Base-by-base conservation (phyloP, 2,888 invertebrate species). In the Heliconius hortense region DNA sequence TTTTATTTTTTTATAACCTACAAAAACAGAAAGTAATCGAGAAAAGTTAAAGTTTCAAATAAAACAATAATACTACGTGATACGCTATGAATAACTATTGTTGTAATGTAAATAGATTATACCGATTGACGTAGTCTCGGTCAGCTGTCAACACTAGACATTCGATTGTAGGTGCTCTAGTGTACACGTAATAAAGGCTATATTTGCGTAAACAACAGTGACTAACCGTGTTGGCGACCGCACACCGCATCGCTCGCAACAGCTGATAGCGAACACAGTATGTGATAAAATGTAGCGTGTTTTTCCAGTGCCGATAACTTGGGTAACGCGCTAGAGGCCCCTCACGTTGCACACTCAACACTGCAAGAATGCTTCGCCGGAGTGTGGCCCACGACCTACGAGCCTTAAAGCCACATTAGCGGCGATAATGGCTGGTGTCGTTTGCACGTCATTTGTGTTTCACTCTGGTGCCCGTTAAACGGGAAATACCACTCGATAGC, bases 301-400 rank as follows among this genome's bases (percentile, higher is more conserved):
- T 92, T 92, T 93, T 89, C 89, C 89, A 87, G 86, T 81, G 85
- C 11, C 86, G 90, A 91, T 92, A 91, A 89, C 87, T 89, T 84
- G 85, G 86, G 88, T 88, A 89, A 87, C 84, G 83, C 76, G 75
- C 64, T 81, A 81, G 81, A 80, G 80, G 82, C 79, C 82, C 78
- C 71, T 77, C 71, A 73, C 79, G 74, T 73, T 77, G 69, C 48
- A 75, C 77, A 69, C 73, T 76, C 77, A 73, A 48, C 76, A 78
- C 79, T 75, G 71, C 73, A 76, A 68, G 73, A 79, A 66, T 74
- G 66, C 64, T 75, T 69, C 59, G 73, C 48, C 62, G 53, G 31
- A 43, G 76, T 71, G 56, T 74, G 71, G 74, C 77, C 78, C 78
- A 79, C 81, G 78, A 80, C 79, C 80, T 80, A 77, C 76, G 68